Conservation (phyloP, 2,888 invertebrate genomes). For the Pecten maximus region DNA sequence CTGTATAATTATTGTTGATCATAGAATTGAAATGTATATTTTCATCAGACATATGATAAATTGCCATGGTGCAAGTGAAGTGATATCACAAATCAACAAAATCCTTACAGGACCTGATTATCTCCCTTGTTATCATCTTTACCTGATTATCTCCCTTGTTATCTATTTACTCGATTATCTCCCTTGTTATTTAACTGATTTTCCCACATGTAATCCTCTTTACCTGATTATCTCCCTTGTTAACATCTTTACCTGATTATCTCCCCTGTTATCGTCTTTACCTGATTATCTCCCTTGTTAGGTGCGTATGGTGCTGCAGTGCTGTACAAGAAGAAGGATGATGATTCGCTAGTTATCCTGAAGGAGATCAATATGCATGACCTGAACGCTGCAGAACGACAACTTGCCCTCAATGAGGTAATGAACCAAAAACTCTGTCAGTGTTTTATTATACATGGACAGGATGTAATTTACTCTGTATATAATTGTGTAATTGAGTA, state of each 20-base stretch:
- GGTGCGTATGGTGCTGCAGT: slow-evolving; percentile 89
- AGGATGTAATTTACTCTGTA: no score
- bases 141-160: neutral
- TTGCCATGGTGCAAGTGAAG: no score
- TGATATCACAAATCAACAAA: no score
- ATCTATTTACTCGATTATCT: neutral
- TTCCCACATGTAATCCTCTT: no score
- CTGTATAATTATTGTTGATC: no score
- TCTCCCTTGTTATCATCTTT: neutral
- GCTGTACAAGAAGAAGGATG: slow-evolving; percentile 86
- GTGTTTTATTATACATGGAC: no score
- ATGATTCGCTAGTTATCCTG: slow-evolving; percentile 87
- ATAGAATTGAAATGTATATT: no score
- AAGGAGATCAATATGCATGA: slow-evolving; percentile 90
- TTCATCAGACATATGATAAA: no score
- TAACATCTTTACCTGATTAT: neutral
- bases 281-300: neutral
- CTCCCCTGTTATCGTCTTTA: neutral
- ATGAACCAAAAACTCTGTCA: no score
- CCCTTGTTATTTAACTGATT: neutral
- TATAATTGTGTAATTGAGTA: no score
- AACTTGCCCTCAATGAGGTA: slow-evolving; percentile 88
- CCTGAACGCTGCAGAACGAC: slow-evolving; percentile 87
- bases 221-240: neutral
- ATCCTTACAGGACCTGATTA: no score